Conservation (phyloP, 1,140 invertebrate species). For the Formica selysi region DNA sequence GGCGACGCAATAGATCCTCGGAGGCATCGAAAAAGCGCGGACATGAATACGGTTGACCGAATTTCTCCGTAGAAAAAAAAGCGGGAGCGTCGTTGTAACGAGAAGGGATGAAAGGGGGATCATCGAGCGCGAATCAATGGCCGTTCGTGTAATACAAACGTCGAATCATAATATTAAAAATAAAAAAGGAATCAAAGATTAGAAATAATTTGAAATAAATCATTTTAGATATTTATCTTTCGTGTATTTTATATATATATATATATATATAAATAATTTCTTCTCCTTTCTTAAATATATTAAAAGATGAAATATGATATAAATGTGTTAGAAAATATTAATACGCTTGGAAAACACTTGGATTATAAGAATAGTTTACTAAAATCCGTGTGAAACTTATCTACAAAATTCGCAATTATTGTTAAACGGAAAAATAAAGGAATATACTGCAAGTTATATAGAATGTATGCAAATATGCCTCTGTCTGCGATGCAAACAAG, state of each 20-base stretch:
- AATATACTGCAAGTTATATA: not conserved
- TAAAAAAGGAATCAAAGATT: not conserved
- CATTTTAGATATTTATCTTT: not conserved
- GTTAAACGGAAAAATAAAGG: not conserved
- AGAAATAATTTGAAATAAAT: not conserved
- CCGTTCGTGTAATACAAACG: slow-evolving; percentile 33
- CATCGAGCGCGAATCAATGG: slow-evolving; percentile 49
- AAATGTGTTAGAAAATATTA: not conserved
- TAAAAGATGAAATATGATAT: not conserved
- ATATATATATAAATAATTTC: not conserved
- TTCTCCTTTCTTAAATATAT: not conserved
- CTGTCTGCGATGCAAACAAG: slow-evolving; percentile 28
- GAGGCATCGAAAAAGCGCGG: slow-evolving; percentile 63
- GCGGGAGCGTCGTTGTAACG: slow-evolving; percentile 36
- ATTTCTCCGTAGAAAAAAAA: slow-evolving; percentile 50
- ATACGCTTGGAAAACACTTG: not conserved
- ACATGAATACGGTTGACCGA: slow-evolving; percentile 59
- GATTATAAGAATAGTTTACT: not conserved
- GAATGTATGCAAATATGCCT: slow-evolving; percentile 9
- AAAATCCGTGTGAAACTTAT: not conserved
- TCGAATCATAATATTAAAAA: slow-evolving; percentile 25
- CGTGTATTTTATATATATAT: not conserved
- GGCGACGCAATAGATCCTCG: slow-evolving; percentile 61
- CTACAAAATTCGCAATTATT: slow-evolving; percentile 12
- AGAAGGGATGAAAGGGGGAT: slow-evolving; percentile 17